Base-by-base conservation (phyloP, 1,140 invertebrate genomes). In the Cydia splendana region DNA sequence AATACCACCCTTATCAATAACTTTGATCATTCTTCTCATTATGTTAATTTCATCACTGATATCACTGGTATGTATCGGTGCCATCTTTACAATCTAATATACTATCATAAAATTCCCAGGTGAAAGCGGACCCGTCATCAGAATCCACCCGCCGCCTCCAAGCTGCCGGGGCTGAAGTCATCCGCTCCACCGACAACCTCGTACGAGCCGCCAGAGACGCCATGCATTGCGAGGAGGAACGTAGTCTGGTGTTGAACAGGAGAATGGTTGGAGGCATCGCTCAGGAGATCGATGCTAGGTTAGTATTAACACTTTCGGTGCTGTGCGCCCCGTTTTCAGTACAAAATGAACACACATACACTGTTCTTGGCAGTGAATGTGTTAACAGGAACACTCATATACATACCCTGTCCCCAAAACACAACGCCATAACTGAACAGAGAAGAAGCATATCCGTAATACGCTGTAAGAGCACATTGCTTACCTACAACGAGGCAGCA, bases 101-200 rank as follows among this genome's bases (percentile, higher is more conserved):
- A 53, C 15, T n/a, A 74, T 18, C 18, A 15, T 42, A 73, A 24
- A 20, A 80, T 9, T 4, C 45, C 7, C 77, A 93, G 91, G 95
- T 99, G 34, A 99, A 99, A 93, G 98, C 99, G 0, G 99, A 99
- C 93, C 97, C 98, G 1, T 97, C 98, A 76, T 98, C 98, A 38
- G 97, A 98, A 81, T 97, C 97, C 13, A 99, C 98, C 48, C 96
- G 98, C 78, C 95, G 98, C n/a, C 93, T 99, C 20, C 98, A 99
- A 93, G 95, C 96, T 28, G 99, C 99, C 9, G 99, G 99, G 15
- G 99, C 99, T 89, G 98, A 98, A 13, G 99, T 99, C 0, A 99
- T 99, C 93, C 95, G 97, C 81, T 99, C 99, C 1, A 99, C 99
- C 0, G 99, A 99, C 91, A 99, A 99, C 93, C 93, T 99, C 79